Conservation (phyloP, 1,140 invertebrate species). For the Augochlora pura region DNA sequence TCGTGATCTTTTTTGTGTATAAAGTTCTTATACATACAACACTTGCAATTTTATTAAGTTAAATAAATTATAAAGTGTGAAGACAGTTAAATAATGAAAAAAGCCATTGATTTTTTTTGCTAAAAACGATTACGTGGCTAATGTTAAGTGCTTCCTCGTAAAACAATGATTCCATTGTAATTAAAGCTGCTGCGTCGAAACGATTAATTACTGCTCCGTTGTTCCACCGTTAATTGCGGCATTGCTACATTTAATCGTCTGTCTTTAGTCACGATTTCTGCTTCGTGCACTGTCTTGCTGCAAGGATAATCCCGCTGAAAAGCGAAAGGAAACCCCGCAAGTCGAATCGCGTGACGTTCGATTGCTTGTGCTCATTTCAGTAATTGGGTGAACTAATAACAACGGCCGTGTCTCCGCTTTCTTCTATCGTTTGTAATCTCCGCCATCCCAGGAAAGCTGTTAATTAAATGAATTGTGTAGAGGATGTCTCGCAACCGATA, state of each 20-base stretch:
- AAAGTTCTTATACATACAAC: no score
- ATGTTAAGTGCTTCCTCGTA: no score
- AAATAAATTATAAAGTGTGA: no score
- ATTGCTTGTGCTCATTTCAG: slow-evolving; percentile 46
- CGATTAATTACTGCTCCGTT: no score
- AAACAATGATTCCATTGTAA: no score
- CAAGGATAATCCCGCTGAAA: slow-evolving; percentile 50
- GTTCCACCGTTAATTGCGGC: no score
- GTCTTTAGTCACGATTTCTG: slow-evolving; percentile 8
- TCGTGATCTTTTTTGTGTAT: no score
- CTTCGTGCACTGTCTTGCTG: slow-evolving; percentile 14
- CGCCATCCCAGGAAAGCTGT: neutral
- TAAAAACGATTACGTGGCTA: no score
- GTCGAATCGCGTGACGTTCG: slow-evolving; percentile 21
- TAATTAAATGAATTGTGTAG: neutral
- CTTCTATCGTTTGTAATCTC: slow-evolving; percentile 16
- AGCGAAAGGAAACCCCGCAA: slow-evolving; percentile 57
- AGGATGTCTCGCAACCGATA: no score
- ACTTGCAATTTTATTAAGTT: no score
- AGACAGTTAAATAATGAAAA: no score
- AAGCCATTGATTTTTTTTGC: no score
- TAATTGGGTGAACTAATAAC: slow-evolving; percentile 60
- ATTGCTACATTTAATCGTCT: neutral
- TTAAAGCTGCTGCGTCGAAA: neutral
- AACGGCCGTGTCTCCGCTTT: slow-evolving; percentile 1